Conservation (phyloP, 2,797 vertebrate genomes). For the Pangasius krempfi region DNA sequence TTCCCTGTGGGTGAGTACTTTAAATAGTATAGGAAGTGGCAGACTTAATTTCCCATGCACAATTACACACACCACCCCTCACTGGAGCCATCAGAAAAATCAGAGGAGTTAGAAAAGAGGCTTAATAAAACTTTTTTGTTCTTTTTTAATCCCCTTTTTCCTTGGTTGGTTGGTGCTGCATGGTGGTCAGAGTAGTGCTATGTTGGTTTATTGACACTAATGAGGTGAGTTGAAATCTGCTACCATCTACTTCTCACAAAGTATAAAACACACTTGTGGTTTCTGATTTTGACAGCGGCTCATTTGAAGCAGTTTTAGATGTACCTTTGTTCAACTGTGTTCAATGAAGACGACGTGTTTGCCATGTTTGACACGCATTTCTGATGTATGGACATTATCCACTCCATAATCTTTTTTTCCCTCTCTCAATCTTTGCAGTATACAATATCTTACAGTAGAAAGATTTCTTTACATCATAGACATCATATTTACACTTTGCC, state of each 20-base stretch:
- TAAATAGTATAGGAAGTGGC: conserved; percentile 77
- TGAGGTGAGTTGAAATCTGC: background rate
- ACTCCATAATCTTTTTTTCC: too few species aligned
- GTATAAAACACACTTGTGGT: background rate
- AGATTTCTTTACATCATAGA: too few species aligned
- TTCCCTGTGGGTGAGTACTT: conserved; percentile 73
- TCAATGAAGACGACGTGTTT: background rate
- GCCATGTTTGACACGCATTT: background rate
- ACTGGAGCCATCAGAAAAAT: conserved; percentile 73
- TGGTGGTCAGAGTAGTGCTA: background rate
- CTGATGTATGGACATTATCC: too few species aligned
- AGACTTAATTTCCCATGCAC: conserved; percentile 77
- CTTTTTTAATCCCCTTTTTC: background rate
- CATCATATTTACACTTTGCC: too few species aligned
- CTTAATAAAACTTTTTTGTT: conserved; percentile 60
- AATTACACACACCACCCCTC: conserved; percentile 73
- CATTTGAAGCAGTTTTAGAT: background rate
- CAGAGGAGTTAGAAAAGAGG: conserved; percentile 70
- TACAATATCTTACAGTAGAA: too few species aligned
- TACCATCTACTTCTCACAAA: background rate
- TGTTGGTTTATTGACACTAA: background rate
- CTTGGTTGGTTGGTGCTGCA: background rate
- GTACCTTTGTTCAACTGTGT: background rate
- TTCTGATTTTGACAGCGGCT: background rate
- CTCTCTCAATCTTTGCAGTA: too few species aligned